phyloP scores from a whole-genome alignment of 1,140 invertebrate genomes.

The Lepidurus arcticus region DNA sequence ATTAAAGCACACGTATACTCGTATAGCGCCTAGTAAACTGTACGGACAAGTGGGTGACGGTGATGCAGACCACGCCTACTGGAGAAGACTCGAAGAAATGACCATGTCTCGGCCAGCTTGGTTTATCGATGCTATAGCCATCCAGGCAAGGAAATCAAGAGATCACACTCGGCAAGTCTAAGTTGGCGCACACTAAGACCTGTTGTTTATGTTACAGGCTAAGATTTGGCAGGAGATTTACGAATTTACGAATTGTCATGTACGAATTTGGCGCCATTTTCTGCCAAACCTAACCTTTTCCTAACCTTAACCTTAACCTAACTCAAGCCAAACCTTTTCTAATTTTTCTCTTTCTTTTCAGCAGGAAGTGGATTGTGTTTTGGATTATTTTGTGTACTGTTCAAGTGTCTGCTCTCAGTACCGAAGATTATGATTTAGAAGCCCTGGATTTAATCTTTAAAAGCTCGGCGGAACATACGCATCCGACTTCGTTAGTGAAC shows the following conservation, averaged over 20 bases:
- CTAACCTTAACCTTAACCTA: no score
- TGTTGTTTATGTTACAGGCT: conserved; percentile 44
- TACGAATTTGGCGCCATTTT: no score
- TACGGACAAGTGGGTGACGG: conserved; percentile 58
- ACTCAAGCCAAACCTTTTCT: no score
- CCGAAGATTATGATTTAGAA: neutral
- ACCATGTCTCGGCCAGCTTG: conserved; percentile 54
- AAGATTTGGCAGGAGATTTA: conserved; percentile 59
- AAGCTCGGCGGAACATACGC: neutral
- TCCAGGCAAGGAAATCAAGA: conserved; percentile 50
- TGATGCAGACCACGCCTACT: conserved; percentile 50
- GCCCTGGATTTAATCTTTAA: neutral
- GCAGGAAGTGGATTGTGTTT: neutral
- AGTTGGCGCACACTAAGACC: neutral
- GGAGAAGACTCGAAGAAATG: conserved; percentile 58
- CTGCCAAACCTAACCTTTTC: no score
- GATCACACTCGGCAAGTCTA: neutral
- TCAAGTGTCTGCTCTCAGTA: neutral
- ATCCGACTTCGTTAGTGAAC: neutral
- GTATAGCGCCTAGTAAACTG: conserved; percentile 49
- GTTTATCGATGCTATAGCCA: conserved; percentile 52
- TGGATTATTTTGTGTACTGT: neutral
- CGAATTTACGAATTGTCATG: no score
- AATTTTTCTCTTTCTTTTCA: neutral
- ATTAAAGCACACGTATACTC: conserved; percentile 54